Conservation (phyloP, 2,888 invertebrate species). For the Imbricaverruca yamaguchii region DNA sequence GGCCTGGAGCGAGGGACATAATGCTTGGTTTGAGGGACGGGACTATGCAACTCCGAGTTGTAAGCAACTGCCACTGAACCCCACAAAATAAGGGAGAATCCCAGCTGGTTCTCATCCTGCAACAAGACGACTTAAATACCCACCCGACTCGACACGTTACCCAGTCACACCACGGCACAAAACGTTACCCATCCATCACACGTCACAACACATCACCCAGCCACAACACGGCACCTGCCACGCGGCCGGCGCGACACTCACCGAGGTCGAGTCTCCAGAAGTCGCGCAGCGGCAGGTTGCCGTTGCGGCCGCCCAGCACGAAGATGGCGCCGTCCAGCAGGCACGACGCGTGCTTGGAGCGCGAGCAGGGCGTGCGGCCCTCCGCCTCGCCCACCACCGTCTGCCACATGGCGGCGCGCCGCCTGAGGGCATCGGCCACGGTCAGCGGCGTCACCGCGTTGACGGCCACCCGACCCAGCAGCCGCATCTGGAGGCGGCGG, state of each 20-base stretch:
- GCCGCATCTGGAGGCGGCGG: not conserved
- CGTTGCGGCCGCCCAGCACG: constrained; percentile 74
- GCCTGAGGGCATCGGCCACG: not conserved
- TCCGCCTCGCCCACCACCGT: constrained; percentile 33
- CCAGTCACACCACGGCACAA: no score
- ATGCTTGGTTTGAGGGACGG: no score
- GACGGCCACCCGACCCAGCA: not conserved
- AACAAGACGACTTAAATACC: no score
- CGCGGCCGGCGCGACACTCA: constrained; percentile 40
- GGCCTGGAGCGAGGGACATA: no score
- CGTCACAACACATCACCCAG: no score
- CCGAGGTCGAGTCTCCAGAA: constrained; percentile 75
- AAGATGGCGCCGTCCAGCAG: constrained; percentile 67
- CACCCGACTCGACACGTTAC: no score
- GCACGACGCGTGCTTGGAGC: constrained; percentile 76
- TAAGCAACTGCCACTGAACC: no score
- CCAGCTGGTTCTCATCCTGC: no score
- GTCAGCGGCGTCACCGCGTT: constrained; percentile 10
- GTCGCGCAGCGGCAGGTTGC: constrained; percentile 70
- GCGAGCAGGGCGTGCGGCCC: constrained; percentile 57
- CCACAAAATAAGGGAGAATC: no score
- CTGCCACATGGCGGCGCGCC: constrained; percentile 35
- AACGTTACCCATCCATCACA: no score
- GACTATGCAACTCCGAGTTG: no score
- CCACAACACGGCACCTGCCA: no score